These are phyloP conservation scores for Archips crataeganus DNA, from an alignment of 2,888 invertebrate species.

Conservation along the genomic window DNA sequence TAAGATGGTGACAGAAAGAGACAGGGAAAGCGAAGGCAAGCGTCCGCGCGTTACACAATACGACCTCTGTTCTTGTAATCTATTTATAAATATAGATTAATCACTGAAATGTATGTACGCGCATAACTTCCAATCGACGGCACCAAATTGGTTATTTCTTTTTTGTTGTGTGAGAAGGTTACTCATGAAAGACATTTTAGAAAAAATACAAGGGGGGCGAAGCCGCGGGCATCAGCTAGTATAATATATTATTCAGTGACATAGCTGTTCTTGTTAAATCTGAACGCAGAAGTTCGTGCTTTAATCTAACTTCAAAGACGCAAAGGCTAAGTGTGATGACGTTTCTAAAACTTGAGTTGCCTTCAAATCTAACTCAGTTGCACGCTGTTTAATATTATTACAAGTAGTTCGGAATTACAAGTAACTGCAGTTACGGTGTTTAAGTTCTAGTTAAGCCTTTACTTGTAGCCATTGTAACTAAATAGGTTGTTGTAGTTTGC, in stretches of 20 bases:
- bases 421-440: background rate
- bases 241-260: background rate
- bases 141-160: no score
- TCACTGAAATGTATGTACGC: no score
- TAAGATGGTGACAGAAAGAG: no score
- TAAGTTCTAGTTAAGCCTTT: background rate
- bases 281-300: slow-evolving; percentile 9
- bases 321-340: slow-evolving; percentile 37
- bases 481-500: background rate
- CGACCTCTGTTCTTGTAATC: no score
- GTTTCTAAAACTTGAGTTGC: slow-evolving; percentile 33
- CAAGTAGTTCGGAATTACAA: slow-evolving; percentile 1
- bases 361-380: slow-evolving; percentile 17
- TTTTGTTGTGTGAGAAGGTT: no score
- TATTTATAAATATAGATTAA: no score
- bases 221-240: no score
- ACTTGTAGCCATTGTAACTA: background rate
- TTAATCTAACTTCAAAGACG: slow-evolving; percentile 37
- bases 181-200: no score
- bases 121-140: no score
- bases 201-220: no score
- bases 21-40: no score
- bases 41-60: no score
- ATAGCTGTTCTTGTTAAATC: background rate
- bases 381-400: slow-evolving; percentile 4